Percentiles rank a stretch among this genome's conserved stretches.
Conservation (phyloP, 2,888 invertebrate species). For the Ornithoptera priamus region DNA sequence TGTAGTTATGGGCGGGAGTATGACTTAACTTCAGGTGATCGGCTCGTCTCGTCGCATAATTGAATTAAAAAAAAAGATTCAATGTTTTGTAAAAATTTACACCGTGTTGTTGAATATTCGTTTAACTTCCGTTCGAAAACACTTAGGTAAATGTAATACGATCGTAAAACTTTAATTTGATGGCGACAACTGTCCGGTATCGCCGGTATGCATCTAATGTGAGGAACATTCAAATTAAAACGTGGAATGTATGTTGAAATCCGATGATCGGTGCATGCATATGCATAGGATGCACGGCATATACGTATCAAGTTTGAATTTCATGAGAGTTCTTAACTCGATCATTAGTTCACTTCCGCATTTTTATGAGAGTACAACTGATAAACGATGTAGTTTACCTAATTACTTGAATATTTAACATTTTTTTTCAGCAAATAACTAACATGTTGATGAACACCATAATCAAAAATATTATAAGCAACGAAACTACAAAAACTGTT, state of each 20-base stretch:
- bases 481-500: too few species aligned
- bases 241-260: constrained; percentile 9
- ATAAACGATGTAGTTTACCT: constrained; percentile 1
- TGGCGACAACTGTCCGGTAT: constrained; percentile 10
- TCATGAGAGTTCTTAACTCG: constrained; percentile 2
- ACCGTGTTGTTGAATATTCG: background rate
- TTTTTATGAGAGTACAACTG: background rate
- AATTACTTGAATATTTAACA: background rate
- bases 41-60: background rate
- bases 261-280: constrained; percentile 10
- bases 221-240: constrained; percentile 9
- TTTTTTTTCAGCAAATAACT: background rate
- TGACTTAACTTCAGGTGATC: too few species aligned
- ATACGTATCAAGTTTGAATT: background rate
- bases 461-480: too few species aligned
- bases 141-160: constrained; percentile 2
- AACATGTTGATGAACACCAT: background rate
- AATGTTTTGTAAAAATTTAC: background rate
- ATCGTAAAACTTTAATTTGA: constrained; percentile 14
- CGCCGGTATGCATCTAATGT: constrained; percentile 6
- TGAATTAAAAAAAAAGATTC: background rate
- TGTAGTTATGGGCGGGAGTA: too few species aligned
- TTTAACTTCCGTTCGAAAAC: constrained; percentile 33
- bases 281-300: constrained; percentile 5
- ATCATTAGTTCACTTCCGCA: background rate